These are phyloP conservation scores for Labeo catla DNA, from an alignment of 2,113 vertebrate species.

Conservation along the genomic window DNA sequence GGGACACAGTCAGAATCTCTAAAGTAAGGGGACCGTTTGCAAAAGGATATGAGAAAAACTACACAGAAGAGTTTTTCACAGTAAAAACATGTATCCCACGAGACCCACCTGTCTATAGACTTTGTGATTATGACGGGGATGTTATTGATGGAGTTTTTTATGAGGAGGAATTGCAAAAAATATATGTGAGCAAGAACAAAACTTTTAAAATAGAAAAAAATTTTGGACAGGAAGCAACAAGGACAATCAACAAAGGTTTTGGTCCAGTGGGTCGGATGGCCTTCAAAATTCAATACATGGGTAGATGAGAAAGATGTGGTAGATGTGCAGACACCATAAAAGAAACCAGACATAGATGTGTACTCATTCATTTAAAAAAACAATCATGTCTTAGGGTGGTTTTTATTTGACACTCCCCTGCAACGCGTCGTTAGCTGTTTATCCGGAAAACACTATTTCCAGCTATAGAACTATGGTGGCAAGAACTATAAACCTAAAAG, in stretches of 20 bases:
- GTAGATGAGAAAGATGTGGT: background rate
- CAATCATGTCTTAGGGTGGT: no score
- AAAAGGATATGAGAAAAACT: constrained; percentile 30
- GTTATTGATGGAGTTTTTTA: background rate
- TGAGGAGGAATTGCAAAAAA: background rate
- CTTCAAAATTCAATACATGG: background rate
- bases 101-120: background rate
- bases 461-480: no score
- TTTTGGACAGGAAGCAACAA: background rate
- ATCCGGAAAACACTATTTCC: no score
- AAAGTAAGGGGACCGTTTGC: no score
- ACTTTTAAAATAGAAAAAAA: background rate
- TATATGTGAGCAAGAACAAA: background rate
- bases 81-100: background rate
- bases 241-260: background rate
- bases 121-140: background rate
- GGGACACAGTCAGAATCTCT: no score
- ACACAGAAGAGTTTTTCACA: constrained; percentile 16
- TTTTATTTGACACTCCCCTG: no score
- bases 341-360: no score
- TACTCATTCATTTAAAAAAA: background rate
- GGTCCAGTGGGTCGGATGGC: background rate
- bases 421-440: no score
- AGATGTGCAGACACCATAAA: background rate
- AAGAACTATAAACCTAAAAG: no score